Evolutionary conservation across 2,113 vertebrate species (phyloP).

Genomic region (Atherinomorus stipes): DNA sequence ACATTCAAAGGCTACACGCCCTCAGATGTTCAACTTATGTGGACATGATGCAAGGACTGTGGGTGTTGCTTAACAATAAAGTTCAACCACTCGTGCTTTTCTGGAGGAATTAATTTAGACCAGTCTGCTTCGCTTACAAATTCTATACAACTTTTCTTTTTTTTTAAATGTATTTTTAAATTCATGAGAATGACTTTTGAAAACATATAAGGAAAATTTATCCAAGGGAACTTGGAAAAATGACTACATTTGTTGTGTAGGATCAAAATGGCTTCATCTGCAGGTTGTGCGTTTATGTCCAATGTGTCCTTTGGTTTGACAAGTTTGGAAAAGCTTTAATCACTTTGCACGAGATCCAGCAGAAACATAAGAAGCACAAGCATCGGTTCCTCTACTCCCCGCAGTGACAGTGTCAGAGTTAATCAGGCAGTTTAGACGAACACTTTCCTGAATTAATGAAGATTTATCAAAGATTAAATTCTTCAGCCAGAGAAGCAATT

Average conservation of each 20-base stretch:
- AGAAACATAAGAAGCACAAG: accelerated
- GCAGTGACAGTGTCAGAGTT: background rate
- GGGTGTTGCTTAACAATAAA: background rate
- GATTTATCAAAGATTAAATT: slow-evolving; percentile 58
- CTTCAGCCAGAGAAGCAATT: slow-evolving; percentile 19
- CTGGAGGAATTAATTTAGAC: background rate
- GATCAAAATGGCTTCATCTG: background rate
- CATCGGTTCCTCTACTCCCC: background rate
- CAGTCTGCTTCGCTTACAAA: background rate
- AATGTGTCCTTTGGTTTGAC: background rate
- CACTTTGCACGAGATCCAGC: background rate
- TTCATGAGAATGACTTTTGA: background rate
- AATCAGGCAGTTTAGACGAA: slow-evolving; percentile 1
- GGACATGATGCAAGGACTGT: slow-evolving; percentile 24
- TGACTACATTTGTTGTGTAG: background rate
- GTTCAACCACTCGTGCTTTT: background rate
- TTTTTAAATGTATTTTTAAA: slow-evolving; percentile 28
- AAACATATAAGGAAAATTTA: background rate
- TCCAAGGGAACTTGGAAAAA: background rate
- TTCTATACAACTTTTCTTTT: no score
- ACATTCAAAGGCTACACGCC: background rate
- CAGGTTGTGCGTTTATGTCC: background rate
- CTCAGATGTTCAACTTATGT: slow-evolving; percentile 22
- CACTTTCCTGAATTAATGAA: slow-evolving; percentile 40
- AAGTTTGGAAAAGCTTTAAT: background rate